Evolutionary conservation across 1,140 invertebrate genomes (phyloP).

Genomic region (Drosophila ogumai): DNA sequence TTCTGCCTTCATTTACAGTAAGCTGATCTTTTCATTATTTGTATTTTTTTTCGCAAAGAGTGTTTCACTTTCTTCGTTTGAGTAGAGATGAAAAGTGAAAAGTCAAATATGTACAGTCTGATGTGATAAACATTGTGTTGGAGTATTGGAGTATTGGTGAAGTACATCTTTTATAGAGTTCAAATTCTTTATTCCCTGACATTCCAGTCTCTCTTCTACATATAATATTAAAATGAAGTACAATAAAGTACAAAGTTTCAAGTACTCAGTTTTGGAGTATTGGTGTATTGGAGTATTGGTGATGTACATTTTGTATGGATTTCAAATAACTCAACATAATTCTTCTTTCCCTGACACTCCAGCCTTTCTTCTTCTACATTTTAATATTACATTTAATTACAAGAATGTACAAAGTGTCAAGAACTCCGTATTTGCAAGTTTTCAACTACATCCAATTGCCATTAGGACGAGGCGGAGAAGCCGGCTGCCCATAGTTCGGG

Average conservation of each 20-base stretch:
- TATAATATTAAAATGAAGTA: too few relatives aligned
- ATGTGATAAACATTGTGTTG: not conserved
- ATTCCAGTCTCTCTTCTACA: too few relatives aligned
- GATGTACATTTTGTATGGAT: not conserved
- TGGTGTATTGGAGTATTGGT: not conserved
- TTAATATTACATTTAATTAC: not conserved
- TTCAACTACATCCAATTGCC: not conserved
- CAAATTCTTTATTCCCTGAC: too few relatives aligned
- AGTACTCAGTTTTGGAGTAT: too few relatives aligned
- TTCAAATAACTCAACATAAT: not conserved
- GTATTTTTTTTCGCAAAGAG: conserved; percentile 7
- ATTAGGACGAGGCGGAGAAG: too few relatives aligned
- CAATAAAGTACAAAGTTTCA: too few relatives aligned
- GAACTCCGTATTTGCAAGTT: too few relatives aligned
- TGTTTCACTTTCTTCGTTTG: conserved; percentile 38
- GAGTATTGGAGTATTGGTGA: not conserved
- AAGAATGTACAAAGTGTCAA: not conserved
- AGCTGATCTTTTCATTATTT: conserved; percentile 7
- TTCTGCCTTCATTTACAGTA: conserved; percentile 1
- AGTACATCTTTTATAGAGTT: not conserved
- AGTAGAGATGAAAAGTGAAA: conserved; percentile 43
- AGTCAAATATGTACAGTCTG: not conserved
- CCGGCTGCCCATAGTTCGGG: not conserved
- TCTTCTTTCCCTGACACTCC: not conserved
- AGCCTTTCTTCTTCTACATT: not conserved